phyloP scores from a whole-genome alignment of 2,113 vertebrate genomes.

The Protomyctophum bolini region DNA sequence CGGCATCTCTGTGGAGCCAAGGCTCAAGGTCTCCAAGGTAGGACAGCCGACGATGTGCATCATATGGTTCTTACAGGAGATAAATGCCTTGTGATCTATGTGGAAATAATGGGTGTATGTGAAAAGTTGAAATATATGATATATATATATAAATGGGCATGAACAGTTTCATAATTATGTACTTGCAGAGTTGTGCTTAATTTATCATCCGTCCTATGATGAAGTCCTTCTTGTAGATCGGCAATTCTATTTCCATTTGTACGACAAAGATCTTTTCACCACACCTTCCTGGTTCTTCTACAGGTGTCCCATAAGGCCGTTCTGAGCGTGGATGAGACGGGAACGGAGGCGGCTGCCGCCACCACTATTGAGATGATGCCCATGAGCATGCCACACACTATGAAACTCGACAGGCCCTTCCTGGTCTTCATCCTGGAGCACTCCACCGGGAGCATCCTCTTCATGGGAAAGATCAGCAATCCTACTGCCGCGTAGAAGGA shows the following conservation, averaged over 20 bases:
- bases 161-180: no score
- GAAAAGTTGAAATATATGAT: no score
- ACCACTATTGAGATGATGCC: conserved; percentile 58
- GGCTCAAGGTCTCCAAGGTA: conserved; percentile 84
- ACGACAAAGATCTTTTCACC: background rate
- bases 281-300: conserved; percentile 6
- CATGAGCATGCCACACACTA: conserved; percentile 37
- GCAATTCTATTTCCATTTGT: no score
- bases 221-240: no score
- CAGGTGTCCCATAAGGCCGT: conserved; percentile 83
- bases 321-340: conserved; percentile 84
- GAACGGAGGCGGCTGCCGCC: conserved; percentile 76
- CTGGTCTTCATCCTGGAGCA: conserved; percentile 80
- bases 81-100: no score
- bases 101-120: no score
- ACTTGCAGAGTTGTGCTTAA: no score
- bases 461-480: conserved; percentile 85
- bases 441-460: conserved; percentile 81
- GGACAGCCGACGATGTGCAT: background rate
- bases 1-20: conserved; percentile 69
- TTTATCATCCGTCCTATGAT: no score
- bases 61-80: background rate
- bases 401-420: conserved; percentile 82
- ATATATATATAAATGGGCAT: no score
- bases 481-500: conserved; percentile 57